Evolutionary conservation across 2,888 invertebrate genomes (phyloP).

Genomic region (Tinea pellionella): DNA sequence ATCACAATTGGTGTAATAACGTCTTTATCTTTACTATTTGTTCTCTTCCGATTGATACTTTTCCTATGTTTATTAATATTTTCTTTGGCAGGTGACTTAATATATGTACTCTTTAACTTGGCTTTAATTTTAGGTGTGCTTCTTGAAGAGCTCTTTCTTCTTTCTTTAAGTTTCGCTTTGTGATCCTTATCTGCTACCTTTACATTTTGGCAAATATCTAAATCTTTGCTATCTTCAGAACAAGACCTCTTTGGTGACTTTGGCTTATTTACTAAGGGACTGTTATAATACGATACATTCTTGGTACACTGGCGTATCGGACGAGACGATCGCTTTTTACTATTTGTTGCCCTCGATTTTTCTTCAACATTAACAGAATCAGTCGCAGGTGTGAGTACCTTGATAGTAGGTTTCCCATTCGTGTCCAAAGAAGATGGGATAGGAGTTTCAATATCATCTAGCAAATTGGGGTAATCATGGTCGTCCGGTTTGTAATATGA

Average conservation of each 20-base stretch:
- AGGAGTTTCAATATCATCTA: constrained; percentile 35
- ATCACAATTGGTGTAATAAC: not conserved
- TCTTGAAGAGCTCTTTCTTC: constrained; percentile 21
- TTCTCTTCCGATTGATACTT: constrained; percentile 13
- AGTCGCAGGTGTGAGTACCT: not conserved
- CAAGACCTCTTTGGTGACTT: constrained; percentile 16
- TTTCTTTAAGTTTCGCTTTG: constrained; percentile 22
- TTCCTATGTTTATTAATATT: constrained; percentile 16
- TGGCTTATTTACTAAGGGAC: constrained; percentile 17
- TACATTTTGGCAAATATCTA: constrained; percentile 19
- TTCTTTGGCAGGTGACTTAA: constrained; percentile 20
- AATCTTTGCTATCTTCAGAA: constrained; percentile 23
- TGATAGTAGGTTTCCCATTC: not conserved
- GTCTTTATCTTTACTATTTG: constrained; percentile 28
- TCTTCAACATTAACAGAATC: constrained; percentile 20
- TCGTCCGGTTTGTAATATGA: constrained; percentile 75
- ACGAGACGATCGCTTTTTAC: constrained; percentile 26
- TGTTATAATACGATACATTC: constrained; percentile 53
- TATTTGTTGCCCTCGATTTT: constrained; percentile 15
- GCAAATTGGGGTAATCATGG: constrained; percentile 52
- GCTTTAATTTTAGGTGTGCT: constrained; percentile 21
- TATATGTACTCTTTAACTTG: not conserved
- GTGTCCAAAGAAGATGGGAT: constrained; percentile 22
- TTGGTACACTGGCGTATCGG: constrained; percentile 55
- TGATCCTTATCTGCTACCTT: no score